These are phyloP conservation scores for Ciconia nigra DNA, from an alignment of 2,797 vertebrate genomes.

Conservation along the genomic window DNA sequence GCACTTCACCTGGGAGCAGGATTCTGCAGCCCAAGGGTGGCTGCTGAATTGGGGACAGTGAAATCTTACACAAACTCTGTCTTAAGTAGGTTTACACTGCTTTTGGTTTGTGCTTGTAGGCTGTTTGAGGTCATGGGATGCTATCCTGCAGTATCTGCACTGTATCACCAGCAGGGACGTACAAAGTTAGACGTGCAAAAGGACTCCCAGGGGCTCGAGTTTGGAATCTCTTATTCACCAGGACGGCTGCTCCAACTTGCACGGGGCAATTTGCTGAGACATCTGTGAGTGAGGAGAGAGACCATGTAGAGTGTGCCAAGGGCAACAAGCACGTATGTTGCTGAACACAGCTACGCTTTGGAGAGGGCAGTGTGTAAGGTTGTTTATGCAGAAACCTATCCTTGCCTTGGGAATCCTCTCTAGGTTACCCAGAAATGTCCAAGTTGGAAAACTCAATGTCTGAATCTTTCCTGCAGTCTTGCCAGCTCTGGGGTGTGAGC, in stretches of 20 bases:
- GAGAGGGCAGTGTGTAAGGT: background rate
- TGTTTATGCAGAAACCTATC: background rate
- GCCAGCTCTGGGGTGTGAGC: background rate
- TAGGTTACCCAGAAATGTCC: background rate
- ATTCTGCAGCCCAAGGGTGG: background rate
- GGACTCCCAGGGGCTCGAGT: background rate
- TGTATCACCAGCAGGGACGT: background rate
- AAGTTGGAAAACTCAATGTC: background rate
- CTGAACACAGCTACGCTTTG: background rate
- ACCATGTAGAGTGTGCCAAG: background rate
- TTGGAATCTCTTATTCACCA: background rate
- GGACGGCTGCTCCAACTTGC: rapidly evolving
- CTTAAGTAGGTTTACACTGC: background rate
- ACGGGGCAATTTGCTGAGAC: background rate
- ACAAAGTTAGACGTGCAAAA: rapidly evolving
- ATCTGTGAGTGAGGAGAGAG: background rate
- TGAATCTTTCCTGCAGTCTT: background rate
- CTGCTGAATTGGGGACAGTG: background rate
- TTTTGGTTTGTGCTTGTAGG: background rate
- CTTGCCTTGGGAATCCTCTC: background rate
- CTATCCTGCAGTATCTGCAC: background rate
- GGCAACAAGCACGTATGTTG: background rate
- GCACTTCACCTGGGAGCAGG: background rate
- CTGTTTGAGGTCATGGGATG: background rate
- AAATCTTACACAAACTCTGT: background rate